Percentiles rank a stretch among this genome's conserved stretches.
Conservation (phyloP, 2,888 invertebrate species). For the Dryobotodes eremita region DNA sequence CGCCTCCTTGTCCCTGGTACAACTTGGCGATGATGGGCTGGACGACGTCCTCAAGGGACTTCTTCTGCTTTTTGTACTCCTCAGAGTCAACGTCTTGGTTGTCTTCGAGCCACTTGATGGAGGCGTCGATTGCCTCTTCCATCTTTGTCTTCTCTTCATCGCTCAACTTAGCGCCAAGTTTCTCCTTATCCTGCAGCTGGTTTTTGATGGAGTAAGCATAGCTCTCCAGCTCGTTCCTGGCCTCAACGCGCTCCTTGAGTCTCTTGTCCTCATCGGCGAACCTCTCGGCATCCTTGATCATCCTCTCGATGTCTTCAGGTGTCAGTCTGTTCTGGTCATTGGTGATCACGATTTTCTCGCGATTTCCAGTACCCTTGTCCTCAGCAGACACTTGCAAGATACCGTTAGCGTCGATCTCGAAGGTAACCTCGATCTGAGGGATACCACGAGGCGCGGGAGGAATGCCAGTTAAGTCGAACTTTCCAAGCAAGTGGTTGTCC, state of each 20-base stretch:
- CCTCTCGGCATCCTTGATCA: constrained; percentile 99
- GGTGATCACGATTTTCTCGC: constrained; percentile 99
- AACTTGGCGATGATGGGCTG: constrained; percentile 99
- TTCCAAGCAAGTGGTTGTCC: constrained; percentile 99
- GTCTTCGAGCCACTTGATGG: constrained; percentile 99
- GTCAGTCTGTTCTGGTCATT: constrained; percentile 99
- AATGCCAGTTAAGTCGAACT: constrained; percentile 99
- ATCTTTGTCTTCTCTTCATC: constrained; percentile 98
- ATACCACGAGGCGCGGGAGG: constrained; percentile 98
- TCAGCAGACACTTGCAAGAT: constrained; percentile 99
- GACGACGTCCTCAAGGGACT: constrained; percentile 97
- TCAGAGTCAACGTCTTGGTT: constrained; percentile 98
- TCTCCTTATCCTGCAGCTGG: constrained; percentile 98
- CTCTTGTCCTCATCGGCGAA: constrained; percentile 99
- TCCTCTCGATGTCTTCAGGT: constrained; percentile 99
- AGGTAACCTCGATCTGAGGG: constrained; percentile 98
- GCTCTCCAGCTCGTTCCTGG: constrained; percentile 98
- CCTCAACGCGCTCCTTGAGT: constrained; percentile 98
- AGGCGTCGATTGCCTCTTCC: constrained; percentile 98
- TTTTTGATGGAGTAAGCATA: constrained; percentile 99
- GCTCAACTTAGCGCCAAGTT: constrained; percentile 97
- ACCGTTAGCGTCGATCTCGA: constrained; percentile 98
- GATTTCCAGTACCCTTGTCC: constrained; percentile 99
- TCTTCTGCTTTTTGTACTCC: constrained; percentile 98
- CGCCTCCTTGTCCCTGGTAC: constrained; percentile 96